phyloP scores from a whole-genome alignment of 2,797 vertebrate genomes.

The Poliocrania exsul region DNA sequence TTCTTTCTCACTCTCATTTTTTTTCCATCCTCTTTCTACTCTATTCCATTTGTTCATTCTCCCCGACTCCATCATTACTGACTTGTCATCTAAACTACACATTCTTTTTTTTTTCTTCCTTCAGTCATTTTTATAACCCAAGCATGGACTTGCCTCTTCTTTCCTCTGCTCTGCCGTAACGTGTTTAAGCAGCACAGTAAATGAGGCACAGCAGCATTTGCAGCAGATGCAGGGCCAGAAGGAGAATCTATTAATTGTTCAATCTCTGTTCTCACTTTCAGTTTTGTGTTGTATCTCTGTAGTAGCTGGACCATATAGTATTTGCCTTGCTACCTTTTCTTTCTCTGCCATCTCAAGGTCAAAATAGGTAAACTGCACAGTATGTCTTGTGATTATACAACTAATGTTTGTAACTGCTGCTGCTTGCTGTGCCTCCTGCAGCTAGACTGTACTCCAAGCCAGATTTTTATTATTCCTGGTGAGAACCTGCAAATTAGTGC shows the following conservation, averaged over 20 bases:
- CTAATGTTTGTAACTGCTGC: conserved; percentile 9
- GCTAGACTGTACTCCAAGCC: not conserved
- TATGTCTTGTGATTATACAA: conserved; percentile 10
- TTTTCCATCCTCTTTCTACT: not conserved
- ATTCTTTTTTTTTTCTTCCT: not conserved
- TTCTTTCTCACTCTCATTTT: not conserved
- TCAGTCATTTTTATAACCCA: not conserved
- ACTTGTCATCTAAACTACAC: not conserved
- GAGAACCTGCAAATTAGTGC: not conserved
- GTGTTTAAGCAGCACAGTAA: not conserved
- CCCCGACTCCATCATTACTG: not conserved
- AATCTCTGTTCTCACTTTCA: conserved; percentile 1
- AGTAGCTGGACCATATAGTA: not conserved
- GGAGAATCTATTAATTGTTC: conserved; percentile 14
- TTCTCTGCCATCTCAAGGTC: conserved; percentile 41
- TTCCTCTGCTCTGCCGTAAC: not conserved
- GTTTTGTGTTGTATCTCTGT: conserved; percentile 5
- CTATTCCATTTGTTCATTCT: not conserved
- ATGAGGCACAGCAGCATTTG: conserved; percentile 13
- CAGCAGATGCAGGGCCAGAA: conserved; percentile 37
- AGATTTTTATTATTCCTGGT: conserved; percentile 18
- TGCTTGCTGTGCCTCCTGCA: conserved; percentile 19
- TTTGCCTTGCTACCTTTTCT: not conserved
- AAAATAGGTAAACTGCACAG: conserved; percentile 19
- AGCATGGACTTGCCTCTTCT: not conserved